Evolutionary conservation across 2,888 invertebrate species (phyloP), one percentile per base, ranked within the genome.

Genomic region (Abscondita cerata): DNA sequence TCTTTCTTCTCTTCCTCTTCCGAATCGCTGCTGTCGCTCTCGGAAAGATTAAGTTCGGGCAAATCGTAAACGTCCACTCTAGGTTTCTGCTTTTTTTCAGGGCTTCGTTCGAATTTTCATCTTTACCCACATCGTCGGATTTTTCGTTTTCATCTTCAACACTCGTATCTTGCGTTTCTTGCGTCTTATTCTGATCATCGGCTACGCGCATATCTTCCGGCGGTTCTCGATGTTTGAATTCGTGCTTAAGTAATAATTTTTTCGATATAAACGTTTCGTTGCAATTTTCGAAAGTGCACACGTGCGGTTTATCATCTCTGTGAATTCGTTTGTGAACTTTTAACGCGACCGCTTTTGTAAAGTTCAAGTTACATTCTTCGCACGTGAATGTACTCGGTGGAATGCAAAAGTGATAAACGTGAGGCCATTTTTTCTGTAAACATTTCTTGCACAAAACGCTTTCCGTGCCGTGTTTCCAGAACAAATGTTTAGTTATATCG

Each of bases 401-500:
- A 67, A 90, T 87, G 77, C 95, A 95, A 74, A 95, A 95, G 77
- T 95, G 95, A 81, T 94, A 95, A 4, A 94, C 91, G 79, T 95
- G 93, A 0, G 93, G 93, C 95, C 95, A 95, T 73, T 93, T 93
- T 75, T 94, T 95, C 74, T 94, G 93, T 52, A 93, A 80, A 78
- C 95, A 95, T 73, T 86, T 89, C 78, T 93, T 93, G 76, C 95
- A 95, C 33, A 89, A 80, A 1, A 92, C 89, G 80, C 93, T 93
- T 75, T 95, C 93, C 1, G 94, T 94, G 16, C 94, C 94, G 78
- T 95, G 95, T 79, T 95, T 95, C 94, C 95, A 95, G 78, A 93
- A 94, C 57, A 95, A 82, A 81, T 95, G 95, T 75, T 93, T 92
- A 12, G 92, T 92, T 61, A 94, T 95, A 74, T 94, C 93, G 55